Percentiles rank a stretch among this genome's conserved stretches.
Conservation (phyloP, 2,797 vertebrate species). For the Poecilia gillii region DNA sequence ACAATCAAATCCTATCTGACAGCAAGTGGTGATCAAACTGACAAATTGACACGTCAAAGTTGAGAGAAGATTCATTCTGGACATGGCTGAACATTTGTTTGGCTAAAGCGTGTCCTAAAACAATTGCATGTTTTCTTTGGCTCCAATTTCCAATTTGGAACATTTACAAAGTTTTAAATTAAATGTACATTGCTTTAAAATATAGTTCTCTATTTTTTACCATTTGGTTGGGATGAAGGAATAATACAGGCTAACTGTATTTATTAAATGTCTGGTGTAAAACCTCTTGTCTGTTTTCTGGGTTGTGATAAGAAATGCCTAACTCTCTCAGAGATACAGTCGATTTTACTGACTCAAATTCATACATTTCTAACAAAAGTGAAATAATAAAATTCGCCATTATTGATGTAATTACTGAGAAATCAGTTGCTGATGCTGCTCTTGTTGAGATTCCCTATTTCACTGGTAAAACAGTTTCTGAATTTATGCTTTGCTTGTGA, state of each 20-base stretch:
- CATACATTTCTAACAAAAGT: not conserved
- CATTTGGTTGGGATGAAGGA: not conserved
- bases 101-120: not conserved
- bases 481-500: not conserved
- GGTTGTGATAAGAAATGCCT: not conserved
- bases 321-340: not conserved
- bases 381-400: not conserved
- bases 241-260: not conserved
- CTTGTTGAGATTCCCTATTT: not conserved
- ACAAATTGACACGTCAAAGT: not conserved
- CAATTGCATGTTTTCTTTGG: not conserved
- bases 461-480: not conserved
- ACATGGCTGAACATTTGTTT: not conserved
- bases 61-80: not conserved
- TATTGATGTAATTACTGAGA: not conserved
- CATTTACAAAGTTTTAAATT: not conserved
- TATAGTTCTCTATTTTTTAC: not conserved
- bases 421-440: not conserved
- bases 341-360: not conserved
- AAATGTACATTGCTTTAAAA: not conserved
- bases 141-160: not conserved
- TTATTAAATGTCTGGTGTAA: not conserved
- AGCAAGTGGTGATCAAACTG: not conserved
- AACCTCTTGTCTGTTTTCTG: not conserved
- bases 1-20: not conserved